Base-by-base conservation (phyloP, 2,113 vertebrate species). In the Cyanoramphus novaezelandiae region DNA sequence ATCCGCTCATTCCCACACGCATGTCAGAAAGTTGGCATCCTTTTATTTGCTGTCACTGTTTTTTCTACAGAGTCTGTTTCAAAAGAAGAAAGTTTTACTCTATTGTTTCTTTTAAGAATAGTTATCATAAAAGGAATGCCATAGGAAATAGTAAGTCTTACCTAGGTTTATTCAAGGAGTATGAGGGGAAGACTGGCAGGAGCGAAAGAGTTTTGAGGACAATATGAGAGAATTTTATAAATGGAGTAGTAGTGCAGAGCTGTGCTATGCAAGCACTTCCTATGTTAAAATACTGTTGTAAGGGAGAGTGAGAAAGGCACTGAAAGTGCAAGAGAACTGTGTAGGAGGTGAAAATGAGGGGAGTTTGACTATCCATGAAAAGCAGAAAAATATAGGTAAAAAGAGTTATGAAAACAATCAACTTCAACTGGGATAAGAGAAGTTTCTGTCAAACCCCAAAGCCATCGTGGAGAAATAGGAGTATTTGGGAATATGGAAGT, bases 181-280 rank as follows among this genome's bases (percentile, higher is more conserved):
- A 37, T 83, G 85, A 71, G 82, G 68, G 92, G 62, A 93, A 55
- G 44, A 69, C 28, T 85, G 37, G 72, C 37, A 78, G 50, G 63
- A 79, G 20, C 19, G 21, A 90, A 84, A 52, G n/a, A 79, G 28
- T 35, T 67, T 92, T 77, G 39, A 37, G 59, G 23, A 67, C 93
- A 46, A 89, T 46, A 85, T 24, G 29, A 31, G 37, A 70, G 8
- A 90, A 63, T 72, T 92, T 96, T 90, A 47, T 71, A 93, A 97
- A 83, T 91, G 89, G 82, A 89, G 60, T 81, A 90, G 92, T 90
- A 89, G 76, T 84, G 91, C 89, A 63, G 92, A 92, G 92, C 70
- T 68, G 88, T 92, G 71, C 47, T 68, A 17, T 88, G 70, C 75
- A 69, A 75, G 49, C 62, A 90, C 83, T 92, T 92, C 50, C 65